A percentile compares a stretch with the other conserved stretches of the same genome.
Evolutionary conservation across 2,888 invertebrate species (phyloP).

Genomic region (Mellilla xanthometata): DNA sequence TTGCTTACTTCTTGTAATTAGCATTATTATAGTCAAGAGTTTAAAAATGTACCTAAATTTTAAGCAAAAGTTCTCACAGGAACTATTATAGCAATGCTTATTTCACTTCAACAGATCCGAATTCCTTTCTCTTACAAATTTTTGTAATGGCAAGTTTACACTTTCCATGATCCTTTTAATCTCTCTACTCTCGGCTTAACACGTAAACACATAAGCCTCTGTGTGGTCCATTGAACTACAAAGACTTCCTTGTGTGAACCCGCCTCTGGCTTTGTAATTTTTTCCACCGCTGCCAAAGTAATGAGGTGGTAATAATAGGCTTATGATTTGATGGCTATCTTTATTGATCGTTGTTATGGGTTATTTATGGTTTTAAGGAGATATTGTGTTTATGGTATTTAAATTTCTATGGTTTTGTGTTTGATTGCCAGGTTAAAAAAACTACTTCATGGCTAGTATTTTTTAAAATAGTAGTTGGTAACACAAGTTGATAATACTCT

Average conservation of each 20-base stretch:
- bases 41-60: too few species aligned
- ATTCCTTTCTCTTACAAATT: too few species aligned
- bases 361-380: conserved; percentile 15
- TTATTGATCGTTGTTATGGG: conserved; percentile 22
- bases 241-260: conserved; percentile 36
- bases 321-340: conserved; percentile 22
- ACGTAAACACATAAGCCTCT: conserved; percentile 23
- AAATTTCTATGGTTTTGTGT: background rate
- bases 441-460: too few species aligned
- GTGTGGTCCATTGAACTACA: conserved; percentile 50
- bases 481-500: too few species aligned
- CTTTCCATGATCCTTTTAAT: conserved; percentile 1
- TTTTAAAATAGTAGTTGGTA: too few species aligned
- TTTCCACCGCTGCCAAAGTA: conserved; percentile 36
- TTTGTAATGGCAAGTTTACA: too few species aligned
- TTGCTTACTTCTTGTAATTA: too few species aligned
- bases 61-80: too few species aligned
- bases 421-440: too few species aligned
- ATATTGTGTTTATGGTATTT: background rate
- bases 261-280: conserved; percentile 29
- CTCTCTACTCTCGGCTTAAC: conserved; percentile 19
- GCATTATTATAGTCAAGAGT: too few species aligned
- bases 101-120: too few species aligned
- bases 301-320: conserved; percentile 32
- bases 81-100: too few species aligned